phyloP scores from a whole-genome alignment of 2,888 invertebrate species.

The Torymus auratus region DNA sequence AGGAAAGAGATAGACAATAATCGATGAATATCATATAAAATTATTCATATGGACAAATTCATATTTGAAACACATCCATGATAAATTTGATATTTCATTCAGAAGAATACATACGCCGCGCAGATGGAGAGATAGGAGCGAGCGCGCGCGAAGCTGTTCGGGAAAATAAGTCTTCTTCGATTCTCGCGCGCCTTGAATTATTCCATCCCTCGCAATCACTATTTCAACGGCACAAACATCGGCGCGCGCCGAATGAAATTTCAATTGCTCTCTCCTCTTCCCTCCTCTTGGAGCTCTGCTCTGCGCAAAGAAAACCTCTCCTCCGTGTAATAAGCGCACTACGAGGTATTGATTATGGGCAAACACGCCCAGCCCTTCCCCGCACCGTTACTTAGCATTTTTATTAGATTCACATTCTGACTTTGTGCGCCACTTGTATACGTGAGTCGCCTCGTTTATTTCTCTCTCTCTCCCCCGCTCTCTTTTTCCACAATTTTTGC shows the following conservation, averaged over 20 bases:
- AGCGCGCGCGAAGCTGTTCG: not conserved
- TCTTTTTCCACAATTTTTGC: constrained; percentile 18
- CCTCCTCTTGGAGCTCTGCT: not conserved
- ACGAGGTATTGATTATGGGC: constrained; percentile 51
- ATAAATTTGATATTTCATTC: too few species aligned
- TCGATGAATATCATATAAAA: too few species aligned
- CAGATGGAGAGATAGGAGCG: not conserved
- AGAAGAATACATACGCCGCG: too few species aligned
- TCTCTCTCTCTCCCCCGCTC: not conserved
- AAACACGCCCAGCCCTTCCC: not conserved
- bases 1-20: too few species aligned
- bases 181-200: constrained; percentile 31
- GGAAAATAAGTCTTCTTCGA: not conserved
- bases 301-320: constrained; percentile 40
- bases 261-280: constrained; percentile 17
- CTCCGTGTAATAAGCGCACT: constrained; percentile 43
- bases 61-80: too few species aligned
- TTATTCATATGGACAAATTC: too few species aligned
- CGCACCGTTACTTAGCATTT: constrained; percentile 50
- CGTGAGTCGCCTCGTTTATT: constrained; percentile 44
- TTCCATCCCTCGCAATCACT: constrained; percentile 39
- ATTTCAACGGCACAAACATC: constrained; percentile 40
- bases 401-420: constrained; percentile 52
- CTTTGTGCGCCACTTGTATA: constrained; percentile 29
- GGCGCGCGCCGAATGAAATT: constrained; percentile 40